Base-by-base conservation (phyloP, 2,888 invertebrate species). In the Elegia similella region DNA sequence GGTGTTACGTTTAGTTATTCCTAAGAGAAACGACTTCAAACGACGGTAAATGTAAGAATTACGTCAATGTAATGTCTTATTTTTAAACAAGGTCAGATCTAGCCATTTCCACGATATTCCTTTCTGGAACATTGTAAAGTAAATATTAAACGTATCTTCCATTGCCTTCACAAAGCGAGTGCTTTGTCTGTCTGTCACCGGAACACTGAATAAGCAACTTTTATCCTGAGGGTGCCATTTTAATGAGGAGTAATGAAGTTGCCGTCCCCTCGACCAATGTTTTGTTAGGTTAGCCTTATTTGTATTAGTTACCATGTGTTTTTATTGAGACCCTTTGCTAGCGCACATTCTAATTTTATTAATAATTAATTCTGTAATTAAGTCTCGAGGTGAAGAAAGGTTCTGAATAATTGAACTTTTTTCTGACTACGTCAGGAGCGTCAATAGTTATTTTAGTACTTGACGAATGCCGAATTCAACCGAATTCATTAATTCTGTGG, bases 231-330 rank as follows among this genome's bases (percentile, higher is more conserved):
- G 82, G 82, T 72, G 82, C 77, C 80, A 76, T 84, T 87, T 84
- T 88, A 90, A 91, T 88, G 85, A 88, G 81, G 83, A 89, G 72
- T 87, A 88, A 91, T 90, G 88, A 88, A 85, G 84, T 84, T 76
- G 66, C 76, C 79, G 75, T 75, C 84, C 84, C 75, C 73, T 74
- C 63, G 61, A 63, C 73, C 69, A 67, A 75, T 84, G 82, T 86
- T 88, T 86, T 85, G 82, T 84, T 84, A 85, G 81, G 84, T 78
- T 83, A 82, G 78, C 74, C 81, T 80, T 88, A 88, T 89, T 89
- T 89, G 78, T 90, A 83, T 87, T 84, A 87, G 84, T 87, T 88
- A 85, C 78, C 67, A 76, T 78, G 76, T 84, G 83, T 83, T 86
- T 86, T 82, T 79, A 74, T 79, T 75, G 69, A 69, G 65, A 65